Evolutionary conservation across 2,113 vertebrate species (phyloP).

Genomic region (Jaculus jaculus): DNA sequence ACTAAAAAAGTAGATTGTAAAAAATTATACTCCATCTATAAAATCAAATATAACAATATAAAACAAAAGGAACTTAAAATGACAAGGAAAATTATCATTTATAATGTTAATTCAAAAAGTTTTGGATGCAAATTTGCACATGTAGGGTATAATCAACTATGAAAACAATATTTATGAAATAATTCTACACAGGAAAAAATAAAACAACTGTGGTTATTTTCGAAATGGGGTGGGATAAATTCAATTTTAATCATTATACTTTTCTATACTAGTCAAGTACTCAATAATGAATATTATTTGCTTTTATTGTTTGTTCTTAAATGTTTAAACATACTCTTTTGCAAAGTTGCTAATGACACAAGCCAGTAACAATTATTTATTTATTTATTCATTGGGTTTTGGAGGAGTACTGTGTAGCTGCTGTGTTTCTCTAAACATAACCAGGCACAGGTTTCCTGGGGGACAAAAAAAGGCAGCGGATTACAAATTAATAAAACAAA

Average conservation of each 20-base stretch:
- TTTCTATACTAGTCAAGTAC: neutral
- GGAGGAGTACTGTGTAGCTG: conserved; percentile 39
- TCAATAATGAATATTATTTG: conserved; percentile 4
- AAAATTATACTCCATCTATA: neutral
- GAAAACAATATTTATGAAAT: neutral
- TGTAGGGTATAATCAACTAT: neutral
- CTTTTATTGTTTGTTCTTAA: conserved; percentile 15
- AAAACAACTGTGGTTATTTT: conserved; percentile 5
- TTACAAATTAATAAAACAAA: no score
- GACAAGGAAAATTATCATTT: neutral
- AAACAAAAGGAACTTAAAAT: neutral
- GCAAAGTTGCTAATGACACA: neutral
- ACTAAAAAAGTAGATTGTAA: neutral
- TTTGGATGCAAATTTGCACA: neutral
- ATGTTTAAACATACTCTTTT: neutral
- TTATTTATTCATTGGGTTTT: neutral
- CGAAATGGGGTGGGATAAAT: neutral
- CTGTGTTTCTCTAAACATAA: conserved; percentile 57
- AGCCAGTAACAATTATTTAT: neutral
- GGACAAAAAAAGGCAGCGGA: no score
- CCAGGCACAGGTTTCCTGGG: neutral
- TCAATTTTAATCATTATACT: conserved; percentile 20
- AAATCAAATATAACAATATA: neutral
- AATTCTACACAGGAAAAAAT: neutral
- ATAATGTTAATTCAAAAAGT: neutral